Evolutionary conservation across 2,888 invertebrate genomes (phyloP).

Genomic region (Sinotaia quadrata): DNA sequence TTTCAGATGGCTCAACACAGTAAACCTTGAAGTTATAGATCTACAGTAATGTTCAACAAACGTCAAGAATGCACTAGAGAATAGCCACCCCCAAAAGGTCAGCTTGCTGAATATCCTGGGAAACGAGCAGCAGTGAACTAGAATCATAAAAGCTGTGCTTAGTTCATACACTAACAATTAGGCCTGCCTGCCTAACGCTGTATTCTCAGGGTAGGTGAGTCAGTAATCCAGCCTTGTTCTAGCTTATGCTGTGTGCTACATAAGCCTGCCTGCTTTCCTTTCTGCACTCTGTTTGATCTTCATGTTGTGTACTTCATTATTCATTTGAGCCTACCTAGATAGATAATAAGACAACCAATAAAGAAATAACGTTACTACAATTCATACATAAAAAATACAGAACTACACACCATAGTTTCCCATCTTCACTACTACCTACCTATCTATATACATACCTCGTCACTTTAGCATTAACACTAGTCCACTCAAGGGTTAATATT

Average conservation of each 20-base stretch:
- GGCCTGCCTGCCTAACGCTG: conserved; percentile 12
- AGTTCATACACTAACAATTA: not conserved
- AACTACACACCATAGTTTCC: too few relatives aligned
- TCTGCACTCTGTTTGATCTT: conserved; percentile 22
- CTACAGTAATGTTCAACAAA: too few relatives aligned
- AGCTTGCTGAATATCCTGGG: not conserved
- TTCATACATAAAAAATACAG: not conserved
- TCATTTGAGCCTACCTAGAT: conserved; percentile 29
- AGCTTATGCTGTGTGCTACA: conserved; percentile 21
- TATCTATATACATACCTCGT: too few relatives aligned
- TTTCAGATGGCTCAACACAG: too few relatives aligned
- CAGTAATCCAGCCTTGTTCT: conserved; percentile 7
- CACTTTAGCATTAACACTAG: too few relatives aligned
- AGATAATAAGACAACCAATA: conserved; percentile 23
- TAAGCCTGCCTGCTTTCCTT: conserved; percentile 28
- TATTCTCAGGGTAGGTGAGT: not conserved
- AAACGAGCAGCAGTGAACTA: not conserved
- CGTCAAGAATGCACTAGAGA: too few relatives aligned
- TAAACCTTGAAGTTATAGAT: too few relatives aligned
- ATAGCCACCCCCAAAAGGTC: too few relatives aligned
- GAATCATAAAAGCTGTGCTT: not conserved
- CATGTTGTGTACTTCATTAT: conserved; percentile 17
- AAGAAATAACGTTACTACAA: conserved; percentile 11
- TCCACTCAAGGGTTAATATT: too few relatives aligned
- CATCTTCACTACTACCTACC: too few relatives aligned